phyloP scores from a whole-genome alignment of 2,888 invertebrate genomes.

The Acleris sparsana region DNA sequence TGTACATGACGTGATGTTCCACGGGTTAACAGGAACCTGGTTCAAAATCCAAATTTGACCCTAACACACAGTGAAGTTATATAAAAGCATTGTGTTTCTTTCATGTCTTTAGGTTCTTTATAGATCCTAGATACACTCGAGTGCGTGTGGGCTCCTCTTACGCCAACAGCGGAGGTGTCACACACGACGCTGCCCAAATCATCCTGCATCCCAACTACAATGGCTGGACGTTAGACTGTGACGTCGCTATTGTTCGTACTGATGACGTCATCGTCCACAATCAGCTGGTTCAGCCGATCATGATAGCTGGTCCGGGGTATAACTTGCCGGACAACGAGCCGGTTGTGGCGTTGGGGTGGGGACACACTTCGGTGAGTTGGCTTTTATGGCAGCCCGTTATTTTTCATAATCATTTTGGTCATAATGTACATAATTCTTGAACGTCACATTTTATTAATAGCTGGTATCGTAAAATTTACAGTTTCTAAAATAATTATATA shows the following conservation, averaged over 20 bases:
- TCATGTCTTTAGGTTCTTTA: no score
- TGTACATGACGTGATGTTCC: no score
- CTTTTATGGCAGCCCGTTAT: no score
- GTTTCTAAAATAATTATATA: no score
- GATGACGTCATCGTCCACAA: slow-evolving; percentile 45
- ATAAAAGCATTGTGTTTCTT: no score
- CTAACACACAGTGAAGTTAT: no score
- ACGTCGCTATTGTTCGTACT: slow-evolving; percentile 59
- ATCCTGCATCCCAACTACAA: slow-evolving; percentile 59
- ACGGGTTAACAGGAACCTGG: no score
- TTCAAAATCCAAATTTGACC: no score
- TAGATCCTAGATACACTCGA: slow-evolving; percentile 31
- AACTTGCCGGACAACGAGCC: slow-evolving; percentile 52
- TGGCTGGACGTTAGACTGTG: slow-evolving; percentile 45
- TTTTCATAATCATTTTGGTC: background rate
- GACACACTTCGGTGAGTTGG: slow-evolving; percentile 53
- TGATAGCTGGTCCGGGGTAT: slow-evolving; percentile 53
- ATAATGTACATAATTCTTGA: no score
- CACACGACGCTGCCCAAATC: slow-evolving; percentile 41
- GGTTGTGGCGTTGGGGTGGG: slow-evolving; percentile 72
- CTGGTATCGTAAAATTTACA: no score
- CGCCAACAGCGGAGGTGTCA: slow-evolving; percentile 53
- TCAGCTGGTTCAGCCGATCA: slow-evolving; percentile 43
- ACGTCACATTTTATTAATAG: no score
- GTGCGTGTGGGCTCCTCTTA: slow-evolving; percentile 54